Evolutionary conservation across 2,113 vertebrate genomes (phyloP), one percentile per base, ranked within the genome.

Genomic region (Chlorodrepanis virens): DNA sequence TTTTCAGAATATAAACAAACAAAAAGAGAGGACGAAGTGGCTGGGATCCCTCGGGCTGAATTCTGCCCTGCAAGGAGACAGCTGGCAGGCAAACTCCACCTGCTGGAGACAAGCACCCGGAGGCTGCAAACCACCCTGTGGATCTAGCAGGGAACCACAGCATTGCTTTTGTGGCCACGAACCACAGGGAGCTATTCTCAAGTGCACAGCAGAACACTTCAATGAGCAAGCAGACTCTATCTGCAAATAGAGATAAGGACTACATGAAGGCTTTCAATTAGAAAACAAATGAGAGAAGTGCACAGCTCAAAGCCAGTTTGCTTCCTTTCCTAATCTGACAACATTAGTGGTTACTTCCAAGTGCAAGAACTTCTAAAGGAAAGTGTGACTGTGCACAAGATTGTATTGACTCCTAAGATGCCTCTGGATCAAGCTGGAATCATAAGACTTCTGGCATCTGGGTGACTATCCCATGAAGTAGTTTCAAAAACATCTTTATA

Each of bases 41-140:
- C 45, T 40, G 64, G 87, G n/a, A 92, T 19, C 16, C 24, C 21
- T 24, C 1, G 14, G 18, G 33, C 31, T 74, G 25, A 3, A 3
- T 14, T 33, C 29, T 33, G 56, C 42, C 84, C 56, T 19, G 23
- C 22, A 2, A 69, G 29, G 44, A 89, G 37, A 57, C 24, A 75
- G 31, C 18, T 23, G 37, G 39, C 29, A 90, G 69, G 50, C 42
- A 49, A n/a, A 40, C 91, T 88, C 87, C 92, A 96, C 71, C 93
- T 96, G 93, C 96, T 94, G 92, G 93, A 88, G 53, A 85, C 70
- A 44, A 61, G 29, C n/a, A 77, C 67, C 16, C 9, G 1, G 27
- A 37, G 50, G 37, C 21, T 39, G 53, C 64, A 76, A 39, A 80
- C 12, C 72, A 56, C 24, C 61, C 84, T 53, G 6, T 21, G 10